phyloP scores from a whole-genome alignment of 2,113 vertebrate genomes.

The Arenaria interpres region DNA sequence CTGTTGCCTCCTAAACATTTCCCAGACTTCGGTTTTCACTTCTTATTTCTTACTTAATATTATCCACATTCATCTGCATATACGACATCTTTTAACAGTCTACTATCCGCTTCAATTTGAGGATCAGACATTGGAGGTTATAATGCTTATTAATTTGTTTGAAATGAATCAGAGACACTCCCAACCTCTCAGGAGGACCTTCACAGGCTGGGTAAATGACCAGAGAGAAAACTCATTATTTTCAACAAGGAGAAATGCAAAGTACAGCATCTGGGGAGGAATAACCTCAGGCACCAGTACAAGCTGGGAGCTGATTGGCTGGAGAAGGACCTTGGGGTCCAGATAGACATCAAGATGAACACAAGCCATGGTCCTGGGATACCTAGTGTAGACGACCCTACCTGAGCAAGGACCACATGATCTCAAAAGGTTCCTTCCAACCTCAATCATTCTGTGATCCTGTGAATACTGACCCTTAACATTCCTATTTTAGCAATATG shows the following conservation, averaged over 20 bases:
- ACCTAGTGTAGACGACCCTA: not conserved
- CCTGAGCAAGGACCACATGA: not conserved
- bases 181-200: not conserved
- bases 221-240: not conserved
- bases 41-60: not conserved
- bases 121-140: not conserved
- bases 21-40: not conserved
- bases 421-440: not conserved
- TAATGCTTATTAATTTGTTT: not conserved
- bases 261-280: not conserved
- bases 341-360: not conserved
- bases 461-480: not conserved
- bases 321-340: not conserved
- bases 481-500: not conserved
- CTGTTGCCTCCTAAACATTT: not conserved
- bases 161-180: not conserved
- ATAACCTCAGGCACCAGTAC: not conserved
- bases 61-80: not conserved
- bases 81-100: not conserved
- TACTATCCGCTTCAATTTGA: not conserved
- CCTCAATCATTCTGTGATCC: not conserved
- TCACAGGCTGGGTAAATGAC: not conserved
- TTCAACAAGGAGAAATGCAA: not conserved
- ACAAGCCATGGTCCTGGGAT: not conserved
- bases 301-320: not conserved